phyloP scores from a whole-genome alignment of 1,140 invertebrate genomes.

The Procambarus clarkii region DNA sequence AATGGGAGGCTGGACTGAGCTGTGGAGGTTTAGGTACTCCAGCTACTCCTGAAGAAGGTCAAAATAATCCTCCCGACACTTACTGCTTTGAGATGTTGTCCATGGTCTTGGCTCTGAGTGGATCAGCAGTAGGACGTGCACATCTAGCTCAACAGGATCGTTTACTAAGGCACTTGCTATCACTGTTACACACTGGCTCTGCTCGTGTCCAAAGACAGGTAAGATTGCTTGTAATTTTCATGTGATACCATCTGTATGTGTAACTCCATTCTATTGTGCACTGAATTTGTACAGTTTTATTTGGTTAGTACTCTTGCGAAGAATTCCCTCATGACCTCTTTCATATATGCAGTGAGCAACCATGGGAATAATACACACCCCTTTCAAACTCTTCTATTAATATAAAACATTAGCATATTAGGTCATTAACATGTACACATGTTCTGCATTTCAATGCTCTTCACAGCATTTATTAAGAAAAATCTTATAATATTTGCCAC shows the following conservation, averaged over 20 bases:
- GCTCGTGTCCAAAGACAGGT: conserved; percentile 93
- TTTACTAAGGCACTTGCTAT: conserved; percentile 89
- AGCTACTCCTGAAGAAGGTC: conserved; percentile 73
- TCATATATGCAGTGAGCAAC: too few species aligned
- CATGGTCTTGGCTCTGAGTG: conserved; percentile 94
- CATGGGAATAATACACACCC: too few species aligned
- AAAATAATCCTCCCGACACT: conserved; percentile 83
- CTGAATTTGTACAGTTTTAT: too few species aligned
- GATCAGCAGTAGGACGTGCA: conserved; percentile 90
- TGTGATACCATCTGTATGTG: background rate
- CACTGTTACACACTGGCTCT: conserved; percentile 93
- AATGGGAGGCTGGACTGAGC: conserved; percentile 69
- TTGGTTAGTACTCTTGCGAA: too few species aligned
- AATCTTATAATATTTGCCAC: too few species aligned
- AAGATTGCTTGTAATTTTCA: background rate
- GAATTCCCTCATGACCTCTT: too few species aligned
- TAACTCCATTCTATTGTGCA: too few species aligned
- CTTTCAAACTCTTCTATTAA: too few species aligned
- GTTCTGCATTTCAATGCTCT: too few species aligned
- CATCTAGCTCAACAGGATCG: conserved; percentile 93
- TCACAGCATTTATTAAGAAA: too few species aligned
- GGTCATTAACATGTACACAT: too few species aligned
- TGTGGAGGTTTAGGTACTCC: conserved; percentile 70
- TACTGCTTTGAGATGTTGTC: conserved; percentile 99
- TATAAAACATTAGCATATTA: too few species aligned